phyloP scores from a whole-genome alignment of 2,888 invertebrate genomes.

The Caenorhabditis sinica region DNA sequence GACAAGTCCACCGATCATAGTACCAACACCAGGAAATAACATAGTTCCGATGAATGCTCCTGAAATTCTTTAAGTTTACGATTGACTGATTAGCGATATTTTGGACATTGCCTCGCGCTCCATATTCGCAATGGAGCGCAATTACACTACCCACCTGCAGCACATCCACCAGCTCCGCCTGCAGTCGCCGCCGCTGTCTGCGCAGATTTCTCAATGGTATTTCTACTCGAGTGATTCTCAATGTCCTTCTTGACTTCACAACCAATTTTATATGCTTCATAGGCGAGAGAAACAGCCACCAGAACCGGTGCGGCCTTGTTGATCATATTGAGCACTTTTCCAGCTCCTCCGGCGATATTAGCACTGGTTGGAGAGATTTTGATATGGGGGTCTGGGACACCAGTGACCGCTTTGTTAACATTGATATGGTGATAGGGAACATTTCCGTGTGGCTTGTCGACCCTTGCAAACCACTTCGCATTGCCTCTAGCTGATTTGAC shows the following conservation, averaged over 20 bases:
- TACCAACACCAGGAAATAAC: background rate
- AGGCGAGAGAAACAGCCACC: background rate
- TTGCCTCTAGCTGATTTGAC: background rate
- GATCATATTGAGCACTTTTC: conserved; percentile 8
- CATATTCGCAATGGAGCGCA: no score
- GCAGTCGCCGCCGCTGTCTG: background rate
- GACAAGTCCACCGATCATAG: background rate
- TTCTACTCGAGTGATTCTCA: conserved; percentile 15
- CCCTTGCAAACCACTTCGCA: conserved; percentile 9
- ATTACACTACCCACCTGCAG: conserved; percentile 1
- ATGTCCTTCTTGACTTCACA: background rate
- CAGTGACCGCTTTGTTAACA: conserved; percentile 11
- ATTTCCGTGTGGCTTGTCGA: conserved; percentile 8
- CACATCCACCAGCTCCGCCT: background rate
- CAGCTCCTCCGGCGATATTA: background rate
- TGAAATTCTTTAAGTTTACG: background rate
- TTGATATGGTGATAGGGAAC: conserved; percentile 8
- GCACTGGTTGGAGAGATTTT: conserved; percentile 3
- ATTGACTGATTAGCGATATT: no score
- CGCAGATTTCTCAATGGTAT: background rate
- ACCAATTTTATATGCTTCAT: conserved; percentile 12
- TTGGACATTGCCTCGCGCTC: no score
- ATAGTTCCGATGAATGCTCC: background rate
- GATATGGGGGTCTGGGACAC: conserved; percentile 13
- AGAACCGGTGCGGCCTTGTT: conserved; percentile 29